Evolutionary conservation across 2,888 invertebrate genomes (phyloP).

Genomic region (Axea sp.): DNA sequence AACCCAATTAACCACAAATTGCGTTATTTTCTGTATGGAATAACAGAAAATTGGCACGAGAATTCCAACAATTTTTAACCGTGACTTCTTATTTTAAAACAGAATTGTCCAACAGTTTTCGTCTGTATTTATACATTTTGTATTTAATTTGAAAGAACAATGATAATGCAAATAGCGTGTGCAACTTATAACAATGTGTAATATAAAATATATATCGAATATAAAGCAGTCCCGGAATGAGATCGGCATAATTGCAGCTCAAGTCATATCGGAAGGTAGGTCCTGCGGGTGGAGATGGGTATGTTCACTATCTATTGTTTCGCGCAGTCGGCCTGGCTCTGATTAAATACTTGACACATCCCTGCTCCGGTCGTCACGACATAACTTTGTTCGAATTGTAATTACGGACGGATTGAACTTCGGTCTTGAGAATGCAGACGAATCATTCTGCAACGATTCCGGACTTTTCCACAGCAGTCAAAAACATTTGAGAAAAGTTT

Average conservation of each 20-base stretch:
- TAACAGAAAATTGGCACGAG: no score
- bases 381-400: conserved; percentile 78
- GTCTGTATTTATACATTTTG: no score
- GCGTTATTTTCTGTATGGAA: no score
- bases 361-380: conserved; percentile 68
- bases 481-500: conserved; percentile 57
- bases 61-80: no score
- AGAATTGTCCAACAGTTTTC: no score
- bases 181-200: conserved; percentile 35
- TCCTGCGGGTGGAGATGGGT: conserved; percentile 59
- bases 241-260: conserved; percentile 77
- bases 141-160: no score
- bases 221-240: conserved; percentile 74
- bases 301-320: conserved; percentile 75
- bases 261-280: conserved; percentile 71
- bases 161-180: no score
- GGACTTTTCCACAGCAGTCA: conserved; percentile 49
- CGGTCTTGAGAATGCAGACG: conserved; percentile 61
- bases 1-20: no score
- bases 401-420: conserved; percentile 75
- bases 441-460: conserved; percentile 52
- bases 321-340: conserved; percentile 74
- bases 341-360: conserved; percentile 79
- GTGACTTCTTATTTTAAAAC: no score
- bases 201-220: conserved; percentile 36